Percentiles rank a stretch among this genome's conserved stretches.
Evolutionary conservation across 1,140 invertebrate species (phyloP).

Genomic region (Platorchestia sp.): DNA sequence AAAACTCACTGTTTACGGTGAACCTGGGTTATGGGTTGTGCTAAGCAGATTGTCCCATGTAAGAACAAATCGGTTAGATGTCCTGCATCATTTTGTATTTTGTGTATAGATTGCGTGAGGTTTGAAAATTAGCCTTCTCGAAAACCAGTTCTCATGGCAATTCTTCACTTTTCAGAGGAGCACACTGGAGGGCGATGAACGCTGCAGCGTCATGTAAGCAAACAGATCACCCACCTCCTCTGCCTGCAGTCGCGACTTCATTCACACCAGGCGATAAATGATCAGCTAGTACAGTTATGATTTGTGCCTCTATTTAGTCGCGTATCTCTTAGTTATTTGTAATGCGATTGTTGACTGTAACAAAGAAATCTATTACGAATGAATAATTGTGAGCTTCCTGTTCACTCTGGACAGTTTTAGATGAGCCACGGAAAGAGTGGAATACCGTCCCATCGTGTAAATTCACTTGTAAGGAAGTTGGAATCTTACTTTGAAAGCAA

Average conservation of each 20-base stretch:
- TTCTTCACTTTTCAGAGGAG: neutral
- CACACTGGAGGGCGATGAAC: conserved; percentile 40
- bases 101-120: too few species aligned
- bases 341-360: conserved; percentile 17
- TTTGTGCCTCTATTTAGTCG: conserved; percentile 18
- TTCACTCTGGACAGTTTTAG: neutral
- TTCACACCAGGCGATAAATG: neutral
- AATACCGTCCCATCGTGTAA: neutral
- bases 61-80: too few species aligned
- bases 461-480: neutral
- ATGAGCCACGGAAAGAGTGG: neutral
- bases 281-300: neutral
- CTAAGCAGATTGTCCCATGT: too few species aligned
- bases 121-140: too few species aligned
- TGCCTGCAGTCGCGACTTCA: neutral
- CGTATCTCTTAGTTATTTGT: neutral
- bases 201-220: conserved; percentile 31
- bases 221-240: neutral
- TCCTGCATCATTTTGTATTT: too few species aligned
- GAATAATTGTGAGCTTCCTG: neutral
- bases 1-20: neutral
- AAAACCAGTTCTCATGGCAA: too few species aligned
- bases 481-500: too few species aligned
- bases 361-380: neutral
- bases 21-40: neutral